phyloP scores from a whole-genome alignment of 2,113 vertebrate genomes.

The Anser cygnoides region DNA sequence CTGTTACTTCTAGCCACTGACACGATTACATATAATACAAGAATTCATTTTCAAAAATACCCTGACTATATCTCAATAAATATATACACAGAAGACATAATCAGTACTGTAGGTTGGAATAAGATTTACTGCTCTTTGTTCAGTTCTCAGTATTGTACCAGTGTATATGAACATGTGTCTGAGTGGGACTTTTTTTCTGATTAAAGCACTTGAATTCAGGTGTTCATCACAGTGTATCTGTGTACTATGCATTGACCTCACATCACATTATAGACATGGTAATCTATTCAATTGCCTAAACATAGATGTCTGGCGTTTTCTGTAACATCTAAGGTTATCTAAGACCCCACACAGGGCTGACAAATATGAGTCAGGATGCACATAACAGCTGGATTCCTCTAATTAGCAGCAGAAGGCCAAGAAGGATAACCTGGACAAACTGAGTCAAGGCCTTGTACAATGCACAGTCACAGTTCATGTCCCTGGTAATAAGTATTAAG shows the following conservation, averaged over 20 bases:
- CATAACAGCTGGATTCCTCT: background rate
- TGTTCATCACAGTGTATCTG: background rate
- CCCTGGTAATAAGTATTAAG: background rate
- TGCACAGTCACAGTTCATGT: background rate
- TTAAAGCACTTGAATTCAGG: background rate
- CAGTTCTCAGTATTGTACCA: background rate
- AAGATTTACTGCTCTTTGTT: background rate
- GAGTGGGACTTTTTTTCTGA: background rate
- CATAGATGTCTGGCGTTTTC: background rate
- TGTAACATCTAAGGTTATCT: background rate
- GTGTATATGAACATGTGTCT: rapidly evolving
- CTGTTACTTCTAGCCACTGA: background rate
- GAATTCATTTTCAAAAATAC: background rate
- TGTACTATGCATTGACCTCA: background rate
- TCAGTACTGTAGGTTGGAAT: rapidly evolving
- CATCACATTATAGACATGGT: background rate
- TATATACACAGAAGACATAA: background rate
- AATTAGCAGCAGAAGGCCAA: background rate
- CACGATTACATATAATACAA: background rate
- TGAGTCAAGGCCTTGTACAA: background rate
- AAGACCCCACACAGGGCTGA: background rate
- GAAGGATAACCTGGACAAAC: background rate
- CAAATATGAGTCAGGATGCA: background rate
- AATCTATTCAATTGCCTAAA: background rate
- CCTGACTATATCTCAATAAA: background rate